Percentiles rank a stretch among this genome's conserved stretches.
Evolutionary conservation across 1,140 invertebrate species (phyloP).

Genomic region (Drosophila kepulauana): DNA sequence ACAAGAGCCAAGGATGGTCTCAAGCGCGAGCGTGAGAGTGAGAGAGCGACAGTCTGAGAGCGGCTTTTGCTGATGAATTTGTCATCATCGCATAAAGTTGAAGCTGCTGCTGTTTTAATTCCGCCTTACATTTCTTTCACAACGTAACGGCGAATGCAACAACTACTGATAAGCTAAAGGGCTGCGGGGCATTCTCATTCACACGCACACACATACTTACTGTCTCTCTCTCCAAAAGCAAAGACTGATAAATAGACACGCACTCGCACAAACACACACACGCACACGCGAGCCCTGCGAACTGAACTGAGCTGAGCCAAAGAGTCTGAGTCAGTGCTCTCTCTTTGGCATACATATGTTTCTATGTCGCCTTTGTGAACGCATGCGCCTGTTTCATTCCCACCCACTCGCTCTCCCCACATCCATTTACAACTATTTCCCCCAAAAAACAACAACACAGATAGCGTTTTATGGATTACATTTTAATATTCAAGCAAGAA

Average conservation of each 20-base stretch:
- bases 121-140: slow-evolving; percentile 28
- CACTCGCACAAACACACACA: slow-evolving; percentile 6
- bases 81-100: neutral
- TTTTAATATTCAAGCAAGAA: slow-evolving; percentile 58
- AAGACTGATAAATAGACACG: slow-evolving; percentile 44
- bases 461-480: slow-evolving; percentile 70
- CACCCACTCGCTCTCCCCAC: slow-evolving; percentile 7
- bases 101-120: slow-evolving; percentile 36
- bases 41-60: slow-evolving; percentile 4
- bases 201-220: neutral
- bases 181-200: slow-evolving; percentile 28
- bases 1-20: slow-evolving; percentile 15
- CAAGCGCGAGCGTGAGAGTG: slow-evolving; percentile 13
- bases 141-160: slow-evolving; percentile 44
- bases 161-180: slow-evolving; percentile 45
- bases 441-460: slow-evolving; percentile 45
- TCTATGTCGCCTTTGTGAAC: slow-evolving; percentile 40
- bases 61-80: slow-evolving; percentile 25
- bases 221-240: slow-evolving; percentile 1
- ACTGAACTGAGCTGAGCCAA: slow-evolving; percentile 13
- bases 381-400: slow-evolving; percentile 57
- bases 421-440: slow-evolving; percentile 23
- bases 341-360: slow-evolving; percentile 48
- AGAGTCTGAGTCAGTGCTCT: slow-evolving; percentile 29
- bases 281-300: slow-evolving; percentile 1